phyloP scores from a whole-genome alignment of 2,113 vertebrate genomes.

The Talpa occidentalis region DNA sequence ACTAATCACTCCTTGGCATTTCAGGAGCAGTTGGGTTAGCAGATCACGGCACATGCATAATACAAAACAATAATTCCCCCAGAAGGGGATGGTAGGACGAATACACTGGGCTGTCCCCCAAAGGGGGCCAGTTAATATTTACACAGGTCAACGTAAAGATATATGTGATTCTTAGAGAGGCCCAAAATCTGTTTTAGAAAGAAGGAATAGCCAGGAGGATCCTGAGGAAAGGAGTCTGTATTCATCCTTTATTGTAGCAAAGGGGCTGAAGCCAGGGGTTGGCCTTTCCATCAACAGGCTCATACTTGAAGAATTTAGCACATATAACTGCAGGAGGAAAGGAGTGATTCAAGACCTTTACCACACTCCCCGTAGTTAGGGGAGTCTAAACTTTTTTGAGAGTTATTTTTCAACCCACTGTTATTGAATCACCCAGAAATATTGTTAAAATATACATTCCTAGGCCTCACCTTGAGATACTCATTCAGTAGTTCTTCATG shows the following conservation, averaged over 20 bases:
- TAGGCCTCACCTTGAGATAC: neutral
- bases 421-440: conserved; percentile 12
- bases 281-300: neutral
- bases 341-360: neutral
- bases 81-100: neutral
- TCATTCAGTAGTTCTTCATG: conserved; percentile 24
- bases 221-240: neutral
- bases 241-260: neutral
- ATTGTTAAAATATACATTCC: conserved; percentile 32
- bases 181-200: neutral
- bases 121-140: conserved; percentile 1
- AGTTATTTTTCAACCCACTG: neutral
- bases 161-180: neutral
- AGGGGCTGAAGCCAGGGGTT: neutral
- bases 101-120: neutral
- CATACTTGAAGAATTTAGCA: neutral
- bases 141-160: neutral
- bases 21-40: conserved; percentile 57
- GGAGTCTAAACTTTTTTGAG: neutral
- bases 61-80: neutral
- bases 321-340: neutral
- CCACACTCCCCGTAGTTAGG: neutral
- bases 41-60: conserved; percentile 33
- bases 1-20: conserved; percentile 75
- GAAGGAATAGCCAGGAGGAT: neutral